phyloP scores from a whole-genome alignment of 2,888 invertebrate species.

The Apomyelois bistriatella region DNA sequence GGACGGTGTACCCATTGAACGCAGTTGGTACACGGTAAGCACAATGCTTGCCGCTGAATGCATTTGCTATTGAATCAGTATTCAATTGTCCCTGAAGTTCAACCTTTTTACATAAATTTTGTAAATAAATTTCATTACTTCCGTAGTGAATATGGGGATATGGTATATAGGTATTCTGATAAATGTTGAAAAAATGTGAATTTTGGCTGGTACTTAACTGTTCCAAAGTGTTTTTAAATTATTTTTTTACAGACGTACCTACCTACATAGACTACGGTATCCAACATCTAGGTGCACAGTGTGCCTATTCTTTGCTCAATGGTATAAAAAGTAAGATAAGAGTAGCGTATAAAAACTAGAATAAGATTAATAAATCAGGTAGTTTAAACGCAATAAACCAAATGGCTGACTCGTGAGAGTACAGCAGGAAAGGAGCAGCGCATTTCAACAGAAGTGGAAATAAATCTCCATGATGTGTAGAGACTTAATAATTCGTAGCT shows the following conservation, averaged over 20 bases:
- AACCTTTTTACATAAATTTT: conserved; percentile 47
- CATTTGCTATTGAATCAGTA: conserved; percentile 61
- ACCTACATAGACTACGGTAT: too few relatives aligned
- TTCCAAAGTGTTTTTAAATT: too few relatives aligned
- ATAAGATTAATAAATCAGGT: conserved; percentile 26
- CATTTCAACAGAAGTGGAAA: conserved; percentile 26
- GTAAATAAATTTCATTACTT: conserved; percentile 29
- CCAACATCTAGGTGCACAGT: too few relatives aligned
- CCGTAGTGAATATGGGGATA: conserved; percentile 4
- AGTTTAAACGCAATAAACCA: conserved; percentile 9
- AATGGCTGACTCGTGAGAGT: conserved; percentile 11
- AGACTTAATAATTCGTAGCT: conserved; percentile 53
- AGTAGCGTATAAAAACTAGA: not conserved
- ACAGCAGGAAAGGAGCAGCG: conserved; percentile 14
- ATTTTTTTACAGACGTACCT: too few relatives aligned
- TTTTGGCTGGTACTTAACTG: not conserved
- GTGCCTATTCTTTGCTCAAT: too few relatives aligned
- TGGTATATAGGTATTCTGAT: not conserved
- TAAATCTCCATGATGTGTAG: conserved; percentile 28
- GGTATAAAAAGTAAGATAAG: too few relatives aligned
- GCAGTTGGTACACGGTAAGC: conserved; percentile 60
- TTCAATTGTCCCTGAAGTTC: conserved; percentile 57
- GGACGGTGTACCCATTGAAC: conserved; percentile 52
- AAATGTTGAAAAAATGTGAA: not conserved
- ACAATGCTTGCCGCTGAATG: conserved; percentile 58